Percentiles rank a stretch among this genome's conserved stretches.
phyloP scores from a whole-genome alignment of 2,113 vertebrate genomes.

The Nannospalax galili region DNA sequence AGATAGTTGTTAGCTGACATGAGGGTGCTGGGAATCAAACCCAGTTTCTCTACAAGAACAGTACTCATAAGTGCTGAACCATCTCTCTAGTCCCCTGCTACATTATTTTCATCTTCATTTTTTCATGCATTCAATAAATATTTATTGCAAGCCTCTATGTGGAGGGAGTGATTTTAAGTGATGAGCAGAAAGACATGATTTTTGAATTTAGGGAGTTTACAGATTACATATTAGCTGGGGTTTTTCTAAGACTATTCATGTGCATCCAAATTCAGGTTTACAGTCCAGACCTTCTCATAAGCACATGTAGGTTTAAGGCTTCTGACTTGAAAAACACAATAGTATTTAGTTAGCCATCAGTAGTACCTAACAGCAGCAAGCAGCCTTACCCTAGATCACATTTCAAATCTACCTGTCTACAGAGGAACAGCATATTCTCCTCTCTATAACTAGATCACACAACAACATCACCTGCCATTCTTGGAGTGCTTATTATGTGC shows the following conservation, averaged over 20 bases:
- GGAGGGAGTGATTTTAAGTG: not conserved
- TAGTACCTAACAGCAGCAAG: not conserved
- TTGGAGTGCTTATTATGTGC: too few relatives aligned
- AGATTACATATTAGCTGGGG: not conserved
- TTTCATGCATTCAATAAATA: not conserved
- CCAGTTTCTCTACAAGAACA: too few relatives aligned
- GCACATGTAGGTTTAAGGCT: not conserved
- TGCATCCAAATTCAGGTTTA: conserved; percentile 23
- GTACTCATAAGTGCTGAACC: too few relatives aligned
- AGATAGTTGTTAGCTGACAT: too few relatives aligned
- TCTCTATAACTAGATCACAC: not conserved
- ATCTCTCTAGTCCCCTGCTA: too few relatives aligned
- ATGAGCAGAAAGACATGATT: not conserved
- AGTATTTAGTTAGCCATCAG: not conserved
- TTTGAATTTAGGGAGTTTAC: not conserved
- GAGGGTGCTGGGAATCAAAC: too few relatives aligned
- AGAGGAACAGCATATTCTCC: not conserved
- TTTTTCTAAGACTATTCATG: not conserved
- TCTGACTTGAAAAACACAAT: not conserved
- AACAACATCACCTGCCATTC: not conserved
- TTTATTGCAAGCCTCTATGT: not conserved
- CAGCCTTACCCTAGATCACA: not conserved
- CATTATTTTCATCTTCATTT: not conserved
- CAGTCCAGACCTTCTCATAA: not conserved
- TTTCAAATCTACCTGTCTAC: not conserved